Conservation (phyloP, 2,888 invertebrate genomes). For the Drosophila longiperda region DNA sequence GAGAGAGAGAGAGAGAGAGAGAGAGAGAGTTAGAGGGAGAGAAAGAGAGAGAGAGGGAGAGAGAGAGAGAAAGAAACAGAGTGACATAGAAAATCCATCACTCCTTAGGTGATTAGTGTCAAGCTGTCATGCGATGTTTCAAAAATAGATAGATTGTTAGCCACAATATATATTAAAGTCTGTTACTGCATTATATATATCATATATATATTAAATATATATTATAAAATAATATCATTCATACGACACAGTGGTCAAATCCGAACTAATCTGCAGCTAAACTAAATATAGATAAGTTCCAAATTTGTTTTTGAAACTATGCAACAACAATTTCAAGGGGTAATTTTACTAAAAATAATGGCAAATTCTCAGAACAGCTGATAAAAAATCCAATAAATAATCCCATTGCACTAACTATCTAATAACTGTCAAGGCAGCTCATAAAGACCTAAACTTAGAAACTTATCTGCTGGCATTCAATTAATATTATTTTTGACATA, state of each 20-base stretch:
- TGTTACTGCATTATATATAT: too few relatives aligned
- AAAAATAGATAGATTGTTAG: background rate
- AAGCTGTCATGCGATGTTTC: background rate
- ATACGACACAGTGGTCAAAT: background rate
- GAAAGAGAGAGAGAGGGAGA: background rate
- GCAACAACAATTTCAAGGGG: background rate
- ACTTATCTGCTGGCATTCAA: background rate
- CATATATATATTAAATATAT: background rate
- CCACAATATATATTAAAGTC: background rate
- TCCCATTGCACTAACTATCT: background rate
- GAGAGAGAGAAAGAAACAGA: background rate
- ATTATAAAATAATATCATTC: background rate
- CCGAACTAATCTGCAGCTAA: background rate
- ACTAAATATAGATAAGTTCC: background rate
- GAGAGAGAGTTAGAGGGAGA: background rate
- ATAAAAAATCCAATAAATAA: background rate
- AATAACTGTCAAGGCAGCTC: background rate
- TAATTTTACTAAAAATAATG: background rate
- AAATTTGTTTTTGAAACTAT: background rate
- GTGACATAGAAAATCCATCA: background rate
- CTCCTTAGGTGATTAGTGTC: background rate
- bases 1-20: background rate
- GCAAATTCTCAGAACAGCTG: background rate
- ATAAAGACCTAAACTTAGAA: background rate
- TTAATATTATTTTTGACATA: background rate